Evolutionary conservation across 2,888 invertebrate genomes (phyloP).

Genomic region (Orthosia gracilis): DNA sequence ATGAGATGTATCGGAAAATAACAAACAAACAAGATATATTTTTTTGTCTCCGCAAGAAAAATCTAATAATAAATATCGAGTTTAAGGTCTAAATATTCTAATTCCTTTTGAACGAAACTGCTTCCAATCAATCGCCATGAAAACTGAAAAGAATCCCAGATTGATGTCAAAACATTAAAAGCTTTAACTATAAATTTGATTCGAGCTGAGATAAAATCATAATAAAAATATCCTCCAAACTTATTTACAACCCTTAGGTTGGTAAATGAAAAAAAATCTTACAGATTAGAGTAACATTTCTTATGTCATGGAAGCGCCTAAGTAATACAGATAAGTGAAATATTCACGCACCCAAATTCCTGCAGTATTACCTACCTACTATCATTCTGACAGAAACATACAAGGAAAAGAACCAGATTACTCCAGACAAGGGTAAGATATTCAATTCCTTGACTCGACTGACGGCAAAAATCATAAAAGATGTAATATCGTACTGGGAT

Average conservation of each 20-base stretch:
- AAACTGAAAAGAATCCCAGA: too few relatives aligned
- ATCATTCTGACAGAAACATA: constrained; percentile 12
- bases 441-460: constrained; percentile 18
- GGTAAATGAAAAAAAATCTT: background rate
- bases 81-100: background rate
- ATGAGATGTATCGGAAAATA: constrained; percentile 29
- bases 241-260: too few relatives aligned
- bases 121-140: too few relatives aligned
- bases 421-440: background rate
- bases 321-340: background rate
- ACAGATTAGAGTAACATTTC: background rate
- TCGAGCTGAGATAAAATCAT: too few relatives aligned
- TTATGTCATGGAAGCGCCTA: background rate
- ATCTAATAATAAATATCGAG: background rate
- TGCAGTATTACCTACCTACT: background rate
- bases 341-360: constrained; percentile 5
- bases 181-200: too few relatives aligned
- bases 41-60: background rate
- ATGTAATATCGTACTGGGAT: constrained; percentile 13
- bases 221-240: too few relatives aligned
- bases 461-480: constrained; percentile 16
- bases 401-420: constrained; percentile 14
- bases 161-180: too few relatives aligned
- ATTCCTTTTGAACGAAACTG: background rate
- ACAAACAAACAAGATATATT: constrained; percentile 1